Evolutionary conservation across 2,113 vertebrate species (phyloP).

Genomic region (Melospiza georgiana): DNA sequence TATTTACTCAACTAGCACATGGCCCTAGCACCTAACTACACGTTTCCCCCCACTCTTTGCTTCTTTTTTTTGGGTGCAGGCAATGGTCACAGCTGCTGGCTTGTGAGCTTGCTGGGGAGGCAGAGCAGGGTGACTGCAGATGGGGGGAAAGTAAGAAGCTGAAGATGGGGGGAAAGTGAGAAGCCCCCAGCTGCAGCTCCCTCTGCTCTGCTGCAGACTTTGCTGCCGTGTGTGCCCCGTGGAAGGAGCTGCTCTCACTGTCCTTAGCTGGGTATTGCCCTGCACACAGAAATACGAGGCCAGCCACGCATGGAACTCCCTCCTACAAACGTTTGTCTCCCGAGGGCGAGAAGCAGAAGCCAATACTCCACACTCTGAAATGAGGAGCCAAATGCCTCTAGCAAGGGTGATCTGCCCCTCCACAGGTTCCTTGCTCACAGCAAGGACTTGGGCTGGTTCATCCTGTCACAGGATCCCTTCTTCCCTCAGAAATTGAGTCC

Average conservation of each 20-base stretch:
- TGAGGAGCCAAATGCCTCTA: not conserved
- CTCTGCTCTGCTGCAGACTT: not conserved
- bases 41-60: fast-evolving
- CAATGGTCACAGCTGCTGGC: not conserved
- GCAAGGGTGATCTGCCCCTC: not conserved
- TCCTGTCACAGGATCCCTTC: not conserved
- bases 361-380: not conserved
- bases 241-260: not conserved
- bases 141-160: not conserved
- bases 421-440: not conserved
- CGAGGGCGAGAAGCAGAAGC: not conserved
- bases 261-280: fast-evolving
- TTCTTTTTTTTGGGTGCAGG: not conserved
- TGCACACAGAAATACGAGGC: not conserved
- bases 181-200: not conserved
- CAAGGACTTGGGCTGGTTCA: not conserved
- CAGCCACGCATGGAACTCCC: not conserved
- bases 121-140: not conserved
- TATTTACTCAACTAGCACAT: not conserved
- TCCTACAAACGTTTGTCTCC: not conserved
- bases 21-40: not conserved
- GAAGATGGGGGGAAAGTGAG: not conserved
- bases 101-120: not conserved
- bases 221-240: fast-evolving
- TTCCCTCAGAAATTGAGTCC: not conserved